These are phyloP conservation scores for Telmatochromis sp. DNA, from an alignment of 2,113 vertebrate genomes.

Conservation along the genomic window DNA sequence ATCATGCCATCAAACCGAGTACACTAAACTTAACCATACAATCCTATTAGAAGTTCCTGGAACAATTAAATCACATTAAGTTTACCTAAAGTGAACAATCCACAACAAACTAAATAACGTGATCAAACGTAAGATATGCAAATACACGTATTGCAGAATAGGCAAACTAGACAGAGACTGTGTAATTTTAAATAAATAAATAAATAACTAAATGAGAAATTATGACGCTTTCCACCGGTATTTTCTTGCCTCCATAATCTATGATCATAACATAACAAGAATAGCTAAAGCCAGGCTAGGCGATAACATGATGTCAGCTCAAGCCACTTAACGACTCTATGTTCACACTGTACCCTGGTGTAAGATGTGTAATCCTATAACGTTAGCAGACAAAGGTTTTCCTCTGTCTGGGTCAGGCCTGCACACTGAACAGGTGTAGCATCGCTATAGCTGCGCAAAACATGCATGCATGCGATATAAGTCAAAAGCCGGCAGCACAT, in stretches of 20 bases:
- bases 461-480: background rate
- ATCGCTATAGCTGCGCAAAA: background rate
- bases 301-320: background rate
- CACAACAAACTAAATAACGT: background rate
- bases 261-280: background rate
- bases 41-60: background rate
- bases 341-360: background rate
- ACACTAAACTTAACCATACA: background rate
- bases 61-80: background rate
- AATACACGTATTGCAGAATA: background rate
- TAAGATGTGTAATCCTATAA: constrained; percentile 41
- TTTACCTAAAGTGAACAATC: background rate
- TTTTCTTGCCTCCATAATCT: background rate
- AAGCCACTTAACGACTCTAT: background rate
- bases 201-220: background rate
- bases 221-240: background rate
- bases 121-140: background rate
- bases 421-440: constrained; percentile 32
- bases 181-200: background rate
- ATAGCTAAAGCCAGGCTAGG: background rate
- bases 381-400: constrained; percentile 48
- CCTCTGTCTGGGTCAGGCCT: constrained; percentile 19
- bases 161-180: background rate
- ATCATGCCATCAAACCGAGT: background rate
- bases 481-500: background rate